Percentiles rank a stretch among this genome's conserved stretches.
Evolutionary conservation across 2,797 vertebrate genomes (phyloP).

Genomic region (Cetoscarus ocellatus): DNA sequence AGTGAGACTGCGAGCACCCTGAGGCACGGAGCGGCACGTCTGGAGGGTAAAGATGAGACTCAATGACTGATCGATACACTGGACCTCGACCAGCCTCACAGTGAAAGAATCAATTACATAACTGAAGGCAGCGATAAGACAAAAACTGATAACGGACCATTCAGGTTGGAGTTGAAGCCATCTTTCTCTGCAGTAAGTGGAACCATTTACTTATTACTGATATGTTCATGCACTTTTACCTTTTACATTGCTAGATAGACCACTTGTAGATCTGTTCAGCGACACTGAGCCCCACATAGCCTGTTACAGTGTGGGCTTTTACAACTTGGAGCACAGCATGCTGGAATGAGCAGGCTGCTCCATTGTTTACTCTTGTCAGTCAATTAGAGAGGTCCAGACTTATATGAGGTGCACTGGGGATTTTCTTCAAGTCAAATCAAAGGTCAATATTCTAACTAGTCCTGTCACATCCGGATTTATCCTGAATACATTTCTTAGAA

Average conservation of each 20-base stretch:
- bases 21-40: not conserved
- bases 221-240: not conserved
- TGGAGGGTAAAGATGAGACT: slow-evolving; percentile 5
- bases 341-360: slow-evolving; percentile 9
- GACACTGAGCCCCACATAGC: not conserved
- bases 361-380: slow-evolving; percentile 44
- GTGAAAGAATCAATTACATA: slow-evolving; percentile 46
- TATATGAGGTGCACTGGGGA: not conserved
- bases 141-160: slow-evolving; percentile 60
- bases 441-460: not conserved
- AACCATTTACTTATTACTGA: slow-evolving; percentile 9
- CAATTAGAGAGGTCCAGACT: slow-evolving; percentile 2
- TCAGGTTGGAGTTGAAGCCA: slow-evolving; percentile 73
- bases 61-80: slow-evolving; percentile 19
- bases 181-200: slow-evolving; percentile 66
- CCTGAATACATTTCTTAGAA: not conserved
- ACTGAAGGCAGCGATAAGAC: slow-evolving; percentile 58
- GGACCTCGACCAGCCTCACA: slow-evolving; percentile 30
- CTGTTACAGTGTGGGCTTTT: slow-evolving; percentile 9
- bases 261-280: slow-evolving; percentile 31
- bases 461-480: not conserved
- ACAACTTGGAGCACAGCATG: slow-evolving; percentile 35
- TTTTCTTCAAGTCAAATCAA: not conserved
- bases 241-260: not conserved
- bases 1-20: not conserved